Conservation (phyloP, 2,113 vertebrate species). For the Actenoides hombroni region DNA sequence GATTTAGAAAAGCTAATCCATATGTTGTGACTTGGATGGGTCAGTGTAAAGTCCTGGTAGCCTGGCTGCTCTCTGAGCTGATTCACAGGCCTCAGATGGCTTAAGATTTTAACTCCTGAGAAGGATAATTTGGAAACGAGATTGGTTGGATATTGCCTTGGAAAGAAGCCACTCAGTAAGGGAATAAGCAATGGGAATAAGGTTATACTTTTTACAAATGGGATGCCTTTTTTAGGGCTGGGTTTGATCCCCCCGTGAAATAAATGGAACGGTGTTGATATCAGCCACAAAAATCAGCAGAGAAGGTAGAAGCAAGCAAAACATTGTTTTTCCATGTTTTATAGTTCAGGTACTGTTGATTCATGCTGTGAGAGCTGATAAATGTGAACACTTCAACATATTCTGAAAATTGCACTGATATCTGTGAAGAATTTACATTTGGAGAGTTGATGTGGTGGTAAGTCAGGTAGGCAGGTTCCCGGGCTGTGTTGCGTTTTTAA, state of each 20-base stretch:
- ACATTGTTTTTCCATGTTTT: not conserved
- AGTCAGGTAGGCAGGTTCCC: not conserved
- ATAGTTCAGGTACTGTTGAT: not conserved
- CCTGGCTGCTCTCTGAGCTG: not conserved
- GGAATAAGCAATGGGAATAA: not conserved
- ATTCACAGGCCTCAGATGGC: not conserved
- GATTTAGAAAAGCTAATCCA: not conserved
- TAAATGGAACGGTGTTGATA: not conserved
- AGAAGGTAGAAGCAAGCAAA: not conserved
- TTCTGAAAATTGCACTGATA: not conserved
- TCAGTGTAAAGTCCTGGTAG: not conserved
- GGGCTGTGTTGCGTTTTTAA: not conserved
- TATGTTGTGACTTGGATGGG: fast-evolving
- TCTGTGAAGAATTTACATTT: not conserved
- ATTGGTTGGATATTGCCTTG: not conserved
- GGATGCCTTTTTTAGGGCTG: not conserved
- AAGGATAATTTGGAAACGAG: not conserved
- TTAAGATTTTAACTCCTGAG: not conserved
- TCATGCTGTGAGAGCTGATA: not conserved
- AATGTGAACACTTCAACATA: not conserved
- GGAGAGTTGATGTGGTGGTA: not conserved
- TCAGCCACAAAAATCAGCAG: not conserved
- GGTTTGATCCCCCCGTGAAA: not conserved
- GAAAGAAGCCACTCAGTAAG: not conserved
- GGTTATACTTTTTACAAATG: not conserved